Evolutionary conservation across 2,888 invertebrate genomes (phyloP).

Genomic region (Tetheella fluctuosa): DNA sequence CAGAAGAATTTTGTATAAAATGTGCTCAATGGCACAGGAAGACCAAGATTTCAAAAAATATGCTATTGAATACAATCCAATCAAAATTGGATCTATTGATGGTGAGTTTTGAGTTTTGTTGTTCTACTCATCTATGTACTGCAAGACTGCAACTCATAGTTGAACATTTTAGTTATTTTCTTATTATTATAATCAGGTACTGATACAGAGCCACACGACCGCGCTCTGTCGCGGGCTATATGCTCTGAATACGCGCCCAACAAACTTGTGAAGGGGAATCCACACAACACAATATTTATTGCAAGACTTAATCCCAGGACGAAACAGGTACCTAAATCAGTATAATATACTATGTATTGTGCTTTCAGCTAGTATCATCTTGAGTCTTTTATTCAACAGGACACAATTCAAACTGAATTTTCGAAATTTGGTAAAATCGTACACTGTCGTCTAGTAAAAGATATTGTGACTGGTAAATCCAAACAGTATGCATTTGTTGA

Average conservation of each 20-base stretch:
- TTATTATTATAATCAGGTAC: slow-evolving; percentile 86
- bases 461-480: slow-evolving; percentile 92
- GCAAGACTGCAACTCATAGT: background rate
- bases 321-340: slow-evolving; percentile 78
- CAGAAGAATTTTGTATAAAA: background rate
- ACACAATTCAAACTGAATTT: slow-evolving; percentile 82
- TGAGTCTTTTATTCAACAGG: slow-evolving; percentile 49
- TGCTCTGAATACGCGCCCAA: slow-evolving; percentile 87
- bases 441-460: slow-evolving; percentile 87
- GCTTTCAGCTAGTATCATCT: slow-evolving; percentile 1
- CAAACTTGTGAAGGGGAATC: slow-evolving; percentile 86
- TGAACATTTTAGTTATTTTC: too few relatives aligned
- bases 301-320: slow-evolving; percentile 88
- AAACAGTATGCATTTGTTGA: slow-evolving; percentile 95
- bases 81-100: slow-evolving; percentile 94
- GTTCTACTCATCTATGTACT: too few relatives aligned
- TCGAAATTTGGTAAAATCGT: slow-evolving; percentile 87
- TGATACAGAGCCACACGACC: slow-evolving; percentile 92
- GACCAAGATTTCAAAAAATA: slow-evolving; percentile 55
- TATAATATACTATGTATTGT: background rate
- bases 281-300: slow-evolving; percentile 90
- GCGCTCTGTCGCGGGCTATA: slow-evolving; percentile 88
- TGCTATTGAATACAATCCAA: slow-evolving; percentile 88
- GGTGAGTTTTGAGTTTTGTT: slow-evolving; percentile 63
- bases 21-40: slow-evolving; percentile 37